These are phyloP conservation scores for Rhinophrynus dorsalis DNA, from an alignment of 2,797 vertebrate species.

Conservation along the genomic window DNA sequence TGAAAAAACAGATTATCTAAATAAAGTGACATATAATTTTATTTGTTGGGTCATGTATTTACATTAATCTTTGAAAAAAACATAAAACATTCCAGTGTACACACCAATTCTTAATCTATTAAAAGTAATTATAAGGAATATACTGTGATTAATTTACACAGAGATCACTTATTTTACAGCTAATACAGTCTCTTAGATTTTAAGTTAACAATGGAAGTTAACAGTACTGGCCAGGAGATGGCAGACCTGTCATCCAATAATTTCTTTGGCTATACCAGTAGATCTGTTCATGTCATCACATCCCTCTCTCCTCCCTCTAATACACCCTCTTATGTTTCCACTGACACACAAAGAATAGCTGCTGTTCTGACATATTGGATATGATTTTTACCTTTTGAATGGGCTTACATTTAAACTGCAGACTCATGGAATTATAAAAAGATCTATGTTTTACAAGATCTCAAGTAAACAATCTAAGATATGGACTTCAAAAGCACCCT, in stretches of 20 bases:
- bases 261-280: neutral
- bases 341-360: constrained; percentile 21
- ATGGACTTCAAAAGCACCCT: constrained; percentile 13
- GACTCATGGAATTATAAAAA: neutral
- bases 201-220: too few species aligned
- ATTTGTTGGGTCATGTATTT: too few species aligned
- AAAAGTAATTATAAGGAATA: too few species aligned
- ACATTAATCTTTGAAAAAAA: too few species aligned
- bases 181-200: too few species aligned
- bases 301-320: constrained; percentile 20
- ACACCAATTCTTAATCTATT: too few species aligned
- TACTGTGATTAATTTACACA: too few species aligned
- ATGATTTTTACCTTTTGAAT: neutral
- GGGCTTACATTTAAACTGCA: neutral
- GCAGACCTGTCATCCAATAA: constrained; percentile 9
- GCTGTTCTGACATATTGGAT: neutral
- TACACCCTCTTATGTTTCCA: constrained; percentile 10
- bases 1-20: too few species aligned
- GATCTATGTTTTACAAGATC: neutral
- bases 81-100: too few species aligned
- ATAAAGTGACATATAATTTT: too few species aligned
- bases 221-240: constrained; percentile 25
- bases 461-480: constrained; percentile 1
- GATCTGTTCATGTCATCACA: neutral
- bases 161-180: too few species aligned